Base-by-base conservation (phyloP, 2,797 vertebrate genomes). In the Valencia hispanica region DNA sequence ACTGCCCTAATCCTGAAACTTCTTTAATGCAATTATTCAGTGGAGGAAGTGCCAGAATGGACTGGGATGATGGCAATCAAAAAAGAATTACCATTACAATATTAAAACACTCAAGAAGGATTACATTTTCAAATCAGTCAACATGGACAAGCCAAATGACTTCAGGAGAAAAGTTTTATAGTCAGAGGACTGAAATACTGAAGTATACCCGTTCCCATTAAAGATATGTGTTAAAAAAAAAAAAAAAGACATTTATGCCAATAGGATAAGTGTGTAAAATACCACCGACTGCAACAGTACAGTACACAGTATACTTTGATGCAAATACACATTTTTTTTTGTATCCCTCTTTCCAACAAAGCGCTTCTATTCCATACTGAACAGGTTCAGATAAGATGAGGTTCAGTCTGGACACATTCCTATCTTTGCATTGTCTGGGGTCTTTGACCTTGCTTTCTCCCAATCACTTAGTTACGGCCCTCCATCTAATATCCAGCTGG, bases 381-480 rank as follows among this genome's bases (percentile, higher is more conserved):
- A 47, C 2, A 45, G 79, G 66, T 74, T n/a, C n/a, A n/a, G n/a
- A n/a, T n/a, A n/a, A n/a, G n/a, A n/a, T n/a, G n/a, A n/a, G n/a
- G n/a, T n/a, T 84, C 77, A 30, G 73, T 65, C 73, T 83, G 87
- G 78, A 80, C 59, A 75, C 59, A 72, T 70, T 66, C 76, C 74
- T 3, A 36, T 68, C 69, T 79, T 70, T 80, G 68, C 88, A 79
- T 73, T 17, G 12, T 68, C 82, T 65, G 63, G 66, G 48, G 65
- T 45, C 85, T 87, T 72, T 92, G 91, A 94, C 93, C 93, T 95
- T 94, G 82, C 75, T 78, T 82, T 65, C 39, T 51, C 80, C 77
- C 41, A 10, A 22, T 75, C 81, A 77, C 69, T 82, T 80, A 70
- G 80, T 66, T 22, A 20, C 69, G 63, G 75, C 77, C 72, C 83